Percentiles rank a stretch among this genome's conserved stretches.
Conservation (phyloP, 1,140 invertebrate species). For the Apis dorsata region DNA sequence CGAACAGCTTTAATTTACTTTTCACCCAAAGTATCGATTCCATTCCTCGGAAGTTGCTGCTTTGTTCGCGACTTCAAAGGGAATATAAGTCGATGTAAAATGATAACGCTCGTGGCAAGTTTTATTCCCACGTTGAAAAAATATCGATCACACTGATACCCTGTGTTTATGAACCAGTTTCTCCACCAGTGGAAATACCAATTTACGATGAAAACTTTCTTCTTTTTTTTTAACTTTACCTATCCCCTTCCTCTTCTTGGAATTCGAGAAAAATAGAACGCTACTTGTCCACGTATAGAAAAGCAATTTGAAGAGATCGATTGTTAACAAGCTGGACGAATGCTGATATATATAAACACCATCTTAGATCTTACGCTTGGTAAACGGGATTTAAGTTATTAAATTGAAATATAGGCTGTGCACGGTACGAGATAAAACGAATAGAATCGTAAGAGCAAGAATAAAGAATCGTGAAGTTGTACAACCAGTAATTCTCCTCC, state of each 20-base stretch:
- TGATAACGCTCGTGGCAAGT: background rate
- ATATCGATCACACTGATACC: background rate
- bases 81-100: background rate
- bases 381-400: background rate
- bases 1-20: background rate
- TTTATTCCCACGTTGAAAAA: background rate
- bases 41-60: background rate
- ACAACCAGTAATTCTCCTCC: too few species aligned
- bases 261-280: background rate
- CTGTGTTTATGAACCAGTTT: too few species aligned
- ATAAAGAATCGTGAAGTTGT: too few species aligned
- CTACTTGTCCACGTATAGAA: too few species aligned
- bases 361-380: background rate
- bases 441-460: too few species aligned
- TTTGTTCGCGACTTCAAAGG: background rate
- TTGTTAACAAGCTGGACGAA: background rate
- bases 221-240: background rate
- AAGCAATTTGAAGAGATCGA: background rate
- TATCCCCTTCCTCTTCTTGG: fast-evolving
- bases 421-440: too few species aligned
- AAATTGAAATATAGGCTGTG: background rate
- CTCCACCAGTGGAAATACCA: background rate
- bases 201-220: background rate
- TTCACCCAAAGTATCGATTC: background rate
- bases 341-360: background rate